phyloP scores from a whole-genome alignment of 2,113 vertebrate species.

The Oryzias celebensis region DNA sequence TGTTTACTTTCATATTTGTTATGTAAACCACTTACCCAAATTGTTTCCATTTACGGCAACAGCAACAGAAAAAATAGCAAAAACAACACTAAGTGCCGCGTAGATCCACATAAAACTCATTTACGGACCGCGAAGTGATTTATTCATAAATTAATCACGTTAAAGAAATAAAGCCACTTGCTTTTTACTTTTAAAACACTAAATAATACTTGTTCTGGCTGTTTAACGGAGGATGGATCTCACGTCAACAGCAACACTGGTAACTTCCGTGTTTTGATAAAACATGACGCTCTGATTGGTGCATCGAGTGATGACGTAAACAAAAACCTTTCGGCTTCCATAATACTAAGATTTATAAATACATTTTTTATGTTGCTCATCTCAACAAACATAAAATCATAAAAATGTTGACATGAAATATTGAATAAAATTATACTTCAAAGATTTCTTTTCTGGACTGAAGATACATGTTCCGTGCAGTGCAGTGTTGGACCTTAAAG shows the following conservation, averaged over 20 bases:
- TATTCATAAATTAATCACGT: no score
- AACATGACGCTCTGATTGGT: slow-evolving; percentile 42
- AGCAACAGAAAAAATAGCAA: slow-evolving; percentile 35
- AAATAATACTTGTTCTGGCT: no score
- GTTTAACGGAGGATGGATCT: no score
- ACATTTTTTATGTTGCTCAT: no score
- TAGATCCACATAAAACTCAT: slow-evolving; percentile 34
- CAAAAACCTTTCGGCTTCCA: background rate
- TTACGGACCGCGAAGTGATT: background rate
- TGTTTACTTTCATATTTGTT: background rate
- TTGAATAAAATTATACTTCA: no score
- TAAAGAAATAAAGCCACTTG: no score
- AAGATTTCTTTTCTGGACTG: no score
- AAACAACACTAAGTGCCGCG: slow-evolving; percentile 15
- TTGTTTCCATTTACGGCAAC: slow-evolving; percentile 22
- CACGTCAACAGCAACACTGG: background rate
- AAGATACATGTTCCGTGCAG: no score
- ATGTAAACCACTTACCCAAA: slow-evolving; percentile 32
- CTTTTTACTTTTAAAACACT: no score
- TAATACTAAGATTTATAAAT: background rate
- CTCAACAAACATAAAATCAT: no score
- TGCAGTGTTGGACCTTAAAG: no score
- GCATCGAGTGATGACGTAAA: slow-evolving; percentile 4
- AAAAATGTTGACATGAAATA: no score
- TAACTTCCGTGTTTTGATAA: slow-evolving; percentile 61